Evolutionary conservation across 2,797 vertebrate genomes (phyloP), one percentile per base, ranked within the genome.

Genomic region (Neosalanx taihuensis): DNA sequence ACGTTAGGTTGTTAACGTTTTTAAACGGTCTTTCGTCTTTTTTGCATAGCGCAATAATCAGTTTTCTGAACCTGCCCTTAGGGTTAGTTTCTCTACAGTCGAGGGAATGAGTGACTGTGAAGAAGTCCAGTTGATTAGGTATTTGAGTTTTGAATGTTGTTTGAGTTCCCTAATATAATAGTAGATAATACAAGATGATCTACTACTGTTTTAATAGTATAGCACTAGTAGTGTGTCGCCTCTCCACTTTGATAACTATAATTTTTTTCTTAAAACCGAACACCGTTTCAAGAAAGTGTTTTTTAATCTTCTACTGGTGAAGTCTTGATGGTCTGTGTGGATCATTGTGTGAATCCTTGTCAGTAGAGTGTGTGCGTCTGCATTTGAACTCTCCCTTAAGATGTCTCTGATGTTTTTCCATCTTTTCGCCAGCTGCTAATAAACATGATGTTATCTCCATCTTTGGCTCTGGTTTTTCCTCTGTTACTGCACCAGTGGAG

Each of bases 371-470:
- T 61, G 5, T 15, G 33, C 12, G 17, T 12, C 10, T 23, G 6
- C n/a, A 10, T 59, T 23, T 23, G 57, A 7, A 59, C 18, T n/a
- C 18, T 64, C 4, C 33, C 29, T 41, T 41, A n/a, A 33, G 33
- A 12, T 37, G 17, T 51, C 17, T 49, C 6, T 51, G 35, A 70
- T 30, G 66, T 26, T 5, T n/a, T 17, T n/a, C 51, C 18, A 12
- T 26, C 10, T 23, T 13, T 53, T 13, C 30, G 26, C 6, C 65
- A 69, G 41, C 51, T 65, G 74, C 62, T 64, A 84, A 79, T 81
- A 83, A 85, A 86, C 53, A 51, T 37, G n/a, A 1, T 31, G 41
- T 71, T 29, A 20, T 59, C 59, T 17, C 12, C 3, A 56, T 29
- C 26, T 33, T 12, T 1, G 46, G 1, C 7, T 31, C 20, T 60